Evolutionary conservation across 1,140 invertebrate genomes (phyloP).

Genomic region (Drosophila sp.): DNA sequence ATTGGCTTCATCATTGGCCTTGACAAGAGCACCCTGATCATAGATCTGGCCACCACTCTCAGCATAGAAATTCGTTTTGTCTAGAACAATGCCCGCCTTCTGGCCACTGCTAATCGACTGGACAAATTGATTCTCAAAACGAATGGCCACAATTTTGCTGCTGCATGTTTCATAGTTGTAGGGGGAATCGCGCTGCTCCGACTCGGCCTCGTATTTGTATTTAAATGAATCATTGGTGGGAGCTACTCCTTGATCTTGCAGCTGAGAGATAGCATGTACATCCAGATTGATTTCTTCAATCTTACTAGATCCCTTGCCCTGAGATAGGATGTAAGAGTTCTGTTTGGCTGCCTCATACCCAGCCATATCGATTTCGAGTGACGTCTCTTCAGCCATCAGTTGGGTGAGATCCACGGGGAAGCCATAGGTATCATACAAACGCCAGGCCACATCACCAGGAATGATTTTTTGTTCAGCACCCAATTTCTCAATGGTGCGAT

Average conservation of each 20-base stretch:
- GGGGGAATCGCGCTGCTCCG: conserved; percentile 86
- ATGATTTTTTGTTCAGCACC: conserved; percentile 86
- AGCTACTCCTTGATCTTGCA: conserved; percentile 91
- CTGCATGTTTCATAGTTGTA: conserved; percentile 89
- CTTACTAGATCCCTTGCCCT: conserved; percentile 90
- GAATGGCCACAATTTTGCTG: conserved; percentile 88
- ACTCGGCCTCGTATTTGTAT: conserved; percentile 92
- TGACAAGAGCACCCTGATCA: conserved; percentile 97
- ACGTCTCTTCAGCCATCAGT: conserved; percentile 98
- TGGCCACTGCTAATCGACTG: conserved; percentile 91
- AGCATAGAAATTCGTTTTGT: conserved; percentile 97
- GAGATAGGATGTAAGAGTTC: conserved; percentile 93
- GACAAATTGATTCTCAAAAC: conserved; percentile 94
- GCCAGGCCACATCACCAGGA: conserved; percentile 98
- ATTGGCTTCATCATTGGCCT: conserved; percentile 92
- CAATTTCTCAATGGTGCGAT: conserved; percentile 95
- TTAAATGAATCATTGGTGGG: conserved; percentile 96
- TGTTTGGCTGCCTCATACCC: conserved; percentile 97
- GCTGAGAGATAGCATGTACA: conserved; percentile 96
- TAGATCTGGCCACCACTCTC: conserved; percentile 99
- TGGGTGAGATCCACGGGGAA: conserved; percentile 99
- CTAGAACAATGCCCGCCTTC: conserved; percentile 96
- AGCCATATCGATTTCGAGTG: conserved; percentile 92
- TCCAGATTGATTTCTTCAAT: conserved; percentile 95
- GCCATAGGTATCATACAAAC: conserved; percentile 99